These are phyloP conservation scores for Polyodon spathula DNA, from an alignment of 2,113 vertebrate species.

Conservation along the genomic window DNA sequence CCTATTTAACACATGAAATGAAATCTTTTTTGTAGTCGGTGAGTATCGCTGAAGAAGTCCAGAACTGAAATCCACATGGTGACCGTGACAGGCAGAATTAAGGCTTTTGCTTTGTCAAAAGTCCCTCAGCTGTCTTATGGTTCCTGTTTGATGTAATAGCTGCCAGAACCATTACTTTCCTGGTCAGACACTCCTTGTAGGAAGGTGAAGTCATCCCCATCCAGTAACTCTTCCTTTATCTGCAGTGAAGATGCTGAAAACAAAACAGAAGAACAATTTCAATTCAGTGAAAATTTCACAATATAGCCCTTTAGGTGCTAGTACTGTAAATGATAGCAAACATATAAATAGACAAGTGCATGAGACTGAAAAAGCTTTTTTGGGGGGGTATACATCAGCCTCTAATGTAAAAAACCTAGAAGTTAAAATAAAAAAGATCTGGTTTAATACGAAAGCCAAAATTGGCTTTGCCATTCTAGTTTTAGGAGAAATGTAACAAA, in stretches of 20 bases:
- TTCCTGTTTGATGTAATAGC: slow-evolving; percentile 95
- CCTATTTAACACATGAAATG: slow-evolving; percentile 59
- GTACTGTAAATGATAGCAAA: too few species aligned
- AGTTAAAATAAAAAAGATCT: too few species aligned
- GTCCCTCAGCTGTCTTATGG: slow-evolving; percentile 56
- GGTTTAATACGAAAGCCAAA: too few species aligned
- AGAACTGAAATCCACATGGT: slow-evolving; percentile 26
- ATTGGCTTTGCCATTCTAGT: too few species aligned
- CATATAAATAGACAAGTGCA: too few species aligned
- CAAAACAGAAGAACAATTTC: slow-evolving; percentile 23
- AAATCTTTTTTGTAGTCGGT: slow-evolving; percentile 55
- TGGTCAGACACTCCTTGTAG: slow-evolving; percentile 88
- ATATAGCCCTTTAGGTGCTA: too few species aligned
- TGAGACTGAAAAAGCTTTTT: too few species aligned
- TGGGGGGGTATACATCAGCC: too few species aligned
- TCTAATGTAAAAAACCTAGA: too few species aligned
- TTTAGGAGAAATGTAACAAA: too few species aligned
- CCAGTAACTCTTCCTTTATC: slow-evolving; percentile 82
- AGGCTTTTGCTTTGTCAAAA: slow-evolving; percentile 34
- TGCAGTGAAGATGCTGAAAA: slow-evolving; percentile 72
- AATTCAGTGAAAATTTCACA: too few species aligned
- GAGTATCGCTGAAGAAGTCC: slow-evolving; percentile 45
- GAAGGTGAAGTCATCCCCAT: slow-evolving; percentile 84
- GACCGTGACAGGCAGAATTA: slow-evolving; percentile 39
- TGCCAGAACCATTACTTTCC: slow-evolving; percentile 91